Evolutionary conservation across 2,888 invertebrate species (phyloP), one percentile per base, ranked within the genome.

Genomic region (Hesperia comma): DNA sequence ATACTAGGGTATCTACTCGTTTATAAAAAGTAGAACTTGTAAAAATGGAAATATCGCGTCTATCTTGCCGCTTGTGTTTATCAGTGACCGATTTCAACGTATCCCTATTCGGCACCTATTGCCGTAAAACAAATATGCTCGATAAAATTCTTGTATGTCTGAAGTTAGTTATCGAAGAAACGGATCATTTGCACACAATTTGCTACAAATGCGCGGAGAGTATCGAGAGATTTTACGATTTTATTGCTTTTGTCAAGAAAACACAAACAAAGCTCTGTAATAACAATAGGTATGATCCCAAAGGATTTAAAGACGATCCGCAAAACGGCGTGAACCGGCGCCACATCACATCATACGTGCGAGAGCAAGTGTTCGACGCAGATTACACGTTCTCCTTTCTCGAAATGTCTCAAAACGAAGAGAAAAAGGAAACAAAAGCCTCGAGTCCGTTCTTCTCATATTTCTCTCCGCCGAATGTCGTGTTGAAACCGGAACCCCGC

Each of bases 381-480:
- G 89, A 90, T 71, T 87, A 84, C 70, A 84, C 88, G 0, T 90
- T 92, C 71, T 89, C 90, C 0, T 88, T 88, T 68, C 81, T 88
- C 53, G 87, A 88, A 70, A 68, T 77, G 53, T 80, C 81, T 14
- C 75, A 79, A 32, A 80, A 84, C 41, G 84, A 86, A 61, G 84
- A 87, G 54, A 81, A 82, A 60, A 84, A 85, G 67, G 78, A 79
- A 33, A 57, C 68, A 12, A 84, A 82, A 63, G 66, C 77, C 43
- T 89, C 91, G 49, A 89, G 87, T 74, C 85, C 88, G 6, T 83
- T 89, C 68, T 91, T 91, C 78, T 89, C 90, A 6, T 90, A 86
- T 75, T 87, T 88, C 70, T 86, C 90, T 2, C 84, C 85, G 8
- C 83, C 83, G 10, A 83, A 80, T 63, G 71, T 78, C 67, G 68